Evolutionary conservation across 2,797 vertebrate species (phyloP).

Genomic region (Lutjanus campechanus): DNA sequence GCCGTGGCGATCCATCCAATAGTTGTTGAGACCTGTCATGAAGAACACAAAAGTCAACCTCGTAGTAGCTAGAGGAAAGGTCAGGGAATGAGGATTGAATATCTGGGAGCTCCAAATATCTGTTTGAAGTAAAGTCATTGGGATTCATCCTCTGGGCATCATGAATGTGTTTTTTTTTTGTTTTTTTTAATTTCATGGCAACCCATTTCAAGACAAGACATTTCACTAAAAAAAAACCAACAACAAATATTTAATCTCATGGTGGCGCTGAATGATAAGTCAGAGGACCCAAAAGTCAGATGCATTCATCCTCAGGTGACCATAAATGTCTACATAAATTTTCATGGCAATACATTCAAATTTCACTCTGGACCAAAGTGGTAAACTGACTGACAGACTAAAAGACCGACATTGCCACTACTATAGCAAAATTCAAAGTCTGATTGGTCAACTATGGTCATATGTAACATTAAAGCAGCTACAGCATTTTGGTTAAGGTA

Average conservation of each 20-base stretch:
- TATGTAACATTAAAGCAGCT: neutral
- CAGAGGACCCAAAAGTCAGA: neutral
- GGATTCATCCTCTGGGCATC: neutral
- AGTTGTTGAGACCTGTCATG: neutral
- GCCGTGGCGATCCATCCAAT: neutral
- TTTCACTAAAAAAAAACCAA: neutral
- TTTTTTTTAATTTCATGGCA: neutral
- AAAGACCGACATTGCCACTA: neutral
- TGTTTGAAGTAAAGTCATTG: neutral
- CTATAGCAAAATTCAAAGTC: neutral
- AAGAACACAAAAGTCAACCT: conserved; percentile 4
- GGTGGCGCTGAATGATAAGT: neutral
- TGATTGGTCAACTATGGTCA: neutral
- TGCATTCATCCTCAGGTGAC: too few species aligned
- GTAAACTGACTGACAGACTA: too few species aligned
- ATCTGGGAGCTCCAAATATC: neutral
- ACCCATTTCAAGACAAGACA: neutral
- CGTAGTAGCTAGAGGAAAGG: neutral
- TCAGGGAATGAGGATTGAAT: neutral
- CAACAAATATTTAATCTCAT: neutral
- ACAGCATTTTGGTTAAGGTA: neutral
- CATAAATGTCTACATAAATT: neutral
- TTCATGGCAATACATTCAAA: neutral
- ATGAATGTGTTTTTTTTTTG: neutral
- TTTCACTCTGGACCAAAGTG: neutral